These are phyloP conservation scores for Drosophila demipolita DNA, from an alignment of 2,888 invertebrate species.

Conservation along the genomic window DNA sequence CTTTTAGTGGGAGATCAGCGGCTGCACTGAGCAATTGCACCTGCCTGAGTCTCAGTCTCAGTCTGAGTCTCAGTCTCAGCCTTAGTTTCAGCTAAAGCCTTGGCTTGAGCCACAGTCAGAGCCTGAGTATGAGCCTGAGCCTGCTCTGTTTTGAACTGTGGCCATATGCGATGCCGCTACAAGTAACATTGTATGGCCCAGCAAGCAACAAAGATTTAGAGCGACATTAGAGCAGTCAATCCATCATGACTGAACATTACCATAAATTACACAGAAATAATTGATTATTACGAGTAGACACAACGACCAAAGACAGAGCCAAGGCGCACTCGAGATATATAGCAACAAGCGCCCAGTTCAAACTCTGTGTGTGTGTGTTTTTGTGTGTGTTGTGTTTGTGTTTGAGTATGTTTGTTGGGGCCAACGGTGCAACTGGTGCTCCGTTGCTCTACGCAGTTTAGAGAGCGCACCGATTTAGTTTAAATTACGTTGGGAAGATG, in stretches of 20 bases:
- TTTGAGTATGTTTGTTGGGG: conserved; percentile 40
- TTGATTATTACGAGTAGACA: conserved; percentile 85
- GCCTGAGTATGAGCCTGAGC: conserved; percentile 26
- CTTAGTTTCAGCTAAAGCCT: conserved; percentile 23
- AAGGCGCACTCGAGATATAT: conserved; percentile 54
- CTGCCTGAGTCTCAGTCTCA: conserved; percentile 56
- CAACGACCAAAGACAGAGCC: conserved; percentile 56
- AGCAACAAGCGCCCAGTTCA: conserved; percentile 57
- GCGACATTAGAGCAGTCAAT: conserved; percentile 86
- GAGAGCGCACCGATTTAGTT: conserved; percentile 83
- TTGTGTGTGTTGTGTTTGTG: conserved; percentile 18
- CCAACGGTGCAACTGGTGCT: conserved; percentile 47
- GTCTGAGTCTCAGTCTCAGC: conserved; percentile 51
- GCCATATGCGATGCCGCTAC: conserved; percentile 68
- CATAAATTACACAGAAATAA: conserved; percentile 86
- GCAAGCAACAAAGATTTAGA: conserved; percentile 84
- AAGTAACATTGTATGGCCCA: conserved; percentile 58
- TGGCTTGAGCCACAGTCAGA: conserved; percentile 3
- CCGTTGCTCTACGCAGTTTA: conserved; percentile 69
- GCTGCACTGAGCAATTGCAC: conserved; percentile 72
- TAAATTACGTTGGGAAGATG: conserved; percentile 83
- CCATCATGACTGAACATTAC: conserved; percentile 85
- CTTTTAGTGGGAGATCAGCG: conserved; percentile 72
- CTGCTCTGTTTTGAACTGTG: conserved; percentile 60
- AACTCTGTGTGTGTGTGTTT: conserved; percentile 33